Base-by-base conservation (phyloP, 1,140 invertebrate species). In the Drosophila rhopaloa region DNA sequence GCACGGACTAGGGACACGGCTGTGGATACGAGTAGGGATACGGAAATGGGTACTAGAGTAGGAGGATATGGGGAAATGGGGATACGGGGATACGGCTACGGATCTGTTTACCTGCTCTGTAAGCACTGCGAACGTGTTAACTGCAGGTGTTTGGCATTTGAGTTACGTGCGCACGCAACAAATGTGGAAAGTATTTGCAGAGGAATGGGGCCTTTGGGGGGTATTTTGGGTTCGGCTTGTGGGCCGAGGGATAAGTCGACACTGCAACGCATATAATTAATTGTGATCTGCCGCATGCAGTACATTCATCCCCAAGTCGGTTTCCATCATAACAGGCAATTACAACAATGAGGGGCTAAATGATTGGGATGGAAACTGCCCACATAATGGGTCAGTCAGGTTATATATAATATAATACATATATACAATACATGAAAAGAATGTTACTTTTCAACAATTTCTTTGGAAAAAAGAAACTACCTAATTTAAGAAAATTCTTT, bases 131-230 rank as follows among this genome's bases (percentile, higher is more conserved):
- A 83, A 88, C 83, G 84, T 86, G 83, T 88, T 88, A 86, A 86
- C 84, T 88, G 83, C 83, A 88, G 83, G 76, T 88, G 83, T 85
- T 86, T 81, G 81, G 81, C 81, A 85, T 88, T 88, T 88, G 83
- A 83, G 76, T 84, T 89, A 83, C 83, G 83, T 88, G 83, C 67
- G 76, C 74, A 77, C 76, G 83, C 83, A 88, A 89, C 83, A 88
- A 86, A 89, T 86, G 54, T 38, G 61, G 48, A 41, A 68, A 66
- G 72, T 29, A 48, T 16, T 46, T 29, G 27, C 1, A 5, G 7
- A 9, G 14, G 35, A 27, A 16, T 14, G 47, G 47, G 27, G 40
- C 6, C 6, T 54, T 19, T n/a, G 9, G 48, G 37, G 40, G 41
- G 10, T 5, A 16, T 13, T 44, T 53, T 37, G 8, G 43, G 37